Conservation (phyloP, 2,797 vertebrate genomes). For the Prionace glauca region DNA sequence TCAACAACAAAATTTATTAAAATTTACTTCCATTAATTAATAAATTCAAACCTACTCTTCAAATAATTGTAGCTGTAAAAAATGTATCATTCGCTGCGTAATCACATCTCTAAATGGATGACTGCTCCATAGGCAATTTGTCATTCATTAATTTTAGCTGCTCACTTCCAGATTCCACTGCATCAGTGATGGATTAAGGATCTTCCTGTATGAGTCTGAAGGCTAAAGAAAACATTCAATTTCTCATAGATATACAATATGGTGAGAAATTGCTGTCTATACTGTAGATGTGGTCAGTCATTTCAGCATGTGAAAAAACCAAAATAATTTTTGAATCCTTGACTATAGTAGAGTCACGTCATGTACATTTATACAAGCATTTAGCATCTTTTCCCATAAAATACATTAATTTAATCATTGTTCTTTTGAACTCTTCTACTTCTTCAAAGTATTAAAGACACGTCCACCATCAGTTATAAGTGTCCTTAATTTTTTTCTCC, state of each 20-base stretch:
- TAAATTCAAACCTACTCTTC: neutral
- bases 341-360: neutral
- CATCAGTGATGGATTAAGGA: conserved; percentile 15
- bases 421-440: neutral
- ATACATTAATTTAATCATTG: no score
- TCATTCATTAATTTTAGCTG: conserved; percentile 20
- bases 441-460: neutral
- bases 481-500: neutral
- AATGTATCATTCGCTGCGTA: neutral
- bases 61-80: neutral
- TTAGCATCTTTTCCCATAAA: neutral
- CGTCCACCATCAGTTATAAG: neutral
- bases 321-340: neutral
- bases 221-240: conserved; percentile 30
- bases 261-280: conserved; percentile 17
- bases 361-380: neutral
- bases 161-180: neutral
- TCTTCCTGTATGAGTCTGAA: neutral
- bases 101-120: neutral
- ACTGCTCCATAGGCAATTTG: neutral
- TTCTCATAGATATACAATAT: neutral
- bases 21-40: neutral
- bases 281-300: neutral
- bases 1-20: neutral
- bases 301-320: neutral